Evolutionary conservation across 2,797 vertebrate species (phyloP), one percentile per base, ranked within the genome.

Genomic region (Numenius phaeopus): DNA sequence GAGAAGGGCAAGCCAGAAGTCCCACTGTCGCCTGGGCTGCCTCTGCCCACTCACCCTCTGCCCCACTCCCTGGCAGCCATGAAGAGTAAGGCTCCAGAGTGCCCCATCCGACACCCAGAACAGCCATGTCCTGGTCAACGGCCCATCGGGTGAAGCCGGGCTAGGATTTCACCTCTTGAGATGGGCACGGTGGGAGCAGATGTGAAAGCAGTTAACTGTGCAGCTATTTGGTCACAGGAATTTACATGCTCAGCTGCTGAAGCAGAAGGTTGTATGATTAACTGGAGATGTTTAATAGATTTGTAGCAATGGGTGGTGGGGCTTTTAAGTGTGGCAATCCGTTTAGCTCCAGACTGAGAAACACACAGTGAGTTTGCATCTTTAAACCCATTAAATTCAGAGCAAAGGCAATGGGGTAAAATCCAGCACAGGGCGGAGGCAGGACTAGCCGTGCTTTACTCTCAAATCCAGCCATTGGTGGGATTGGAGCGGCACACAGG

Each of bases 161-260:
- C 79, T 75, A 44, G 66, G 71, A 64, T 83, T 94, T 85, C 10
- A 0, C 57, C 64, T 66, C 95, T 52, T 5, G 61, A 89, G 78
- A 80, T 73, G 78, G 88, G 55, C 88, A 76, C 1, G 6, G 59
- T 78, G 58, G 70, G 77, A 95, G 77, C 70, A 82, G 93, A 93
- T 73, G 75, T 89, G 94, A 93, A 93, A 96, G 83, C 75, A 80
- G 83, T 97, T 94, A 96, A 65, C 78, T 73, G 61, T 80, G 78
- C 88, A 83, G 86, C 71, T 94, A 57, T 81, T 96, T 42, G 88
- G 93, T 94, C 92, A 92, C 94, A 97, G 81, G 90, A 95, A 94
- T 94, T 89, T 95, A 92, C 77, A 52, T 52, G 93, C 90, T 93
- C 91, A 97, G 92, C 94, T 95, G 95, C 94, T 90, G 88, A 80